Conservation (phyloP, 2,888 invertebrate species). For the Hirtodrosophila cameraria region DNA sequence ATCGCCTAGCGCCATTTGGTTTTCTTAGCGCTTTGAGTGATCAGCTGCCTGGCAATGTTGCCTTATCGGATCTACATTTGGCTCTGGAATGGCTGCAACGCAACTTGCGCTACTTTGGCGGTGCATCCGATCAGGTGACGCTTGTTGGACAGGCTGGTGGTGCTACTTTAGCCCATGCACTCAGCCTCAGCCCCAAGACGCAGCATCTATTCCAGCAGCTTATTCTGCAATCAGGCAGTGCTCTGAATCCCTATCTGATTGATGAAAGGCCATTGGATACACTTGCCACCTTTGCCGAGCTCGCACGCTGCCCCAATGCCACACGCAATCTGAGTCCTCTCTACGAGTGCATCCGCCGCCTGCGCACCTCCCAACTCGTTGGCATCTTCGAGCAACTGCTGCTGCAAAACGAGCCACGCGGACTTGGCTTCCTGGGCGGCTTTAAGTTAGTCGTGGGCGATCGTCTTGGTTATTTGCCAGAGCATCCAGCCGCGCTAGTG, state of each 20-base stretch:
- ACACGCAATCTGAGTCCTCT: constrained; percentile 20
- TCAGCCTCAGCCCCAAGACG: constrained; percentile 83
- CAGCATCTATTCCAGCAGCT: constrained; percentile 84
- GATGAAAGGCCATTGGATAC: constrained; percentile 83
- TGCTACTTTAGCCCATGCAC: constrained; percentile 84
- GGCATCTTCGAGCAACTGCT: constrained; percentile 68
- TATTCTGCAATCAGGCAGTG: constrained; percentile 86
- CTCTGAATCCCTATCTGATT: constrained; percentile 85
- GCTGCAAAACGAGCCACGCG: constrained; percentile 71
- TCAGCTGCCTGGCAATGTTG: constrained; percentile 86
- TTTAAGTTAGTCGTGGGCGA: constrained; percentile 82
- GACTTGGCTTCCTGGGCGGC: constrained; percentile 72
- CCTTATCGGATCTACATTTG: constrained; percentile 85
- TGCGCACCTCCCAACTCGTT: constrained; percentile 76
- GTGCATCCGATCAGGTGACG: constrained; percentile 84
- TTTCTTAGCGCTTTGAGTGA: constrained; percentile 85
- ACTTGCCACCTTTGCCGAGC: constrained; percentile 81
- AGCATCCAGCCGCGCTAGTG: constrained; percentile 75
- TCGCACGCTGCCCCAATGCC: constrained; percentile 78
- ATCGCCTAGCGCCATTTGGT: constrained; percentile 85
- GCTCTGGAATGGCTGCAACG: constrained; percentile 85
- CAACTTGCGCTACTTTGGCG: constrained; percentile 85
- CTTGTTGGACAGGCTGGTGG: constrained; percentile 86
- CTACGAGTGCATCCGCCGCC: constrained; percentile 66
- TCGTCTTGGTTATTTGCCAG: constrained; percentile 75